Evolutionary conservation across 2,888 invertebrate genomes (phyloP).

Genomic region (Acleris sparsana): DNA sequence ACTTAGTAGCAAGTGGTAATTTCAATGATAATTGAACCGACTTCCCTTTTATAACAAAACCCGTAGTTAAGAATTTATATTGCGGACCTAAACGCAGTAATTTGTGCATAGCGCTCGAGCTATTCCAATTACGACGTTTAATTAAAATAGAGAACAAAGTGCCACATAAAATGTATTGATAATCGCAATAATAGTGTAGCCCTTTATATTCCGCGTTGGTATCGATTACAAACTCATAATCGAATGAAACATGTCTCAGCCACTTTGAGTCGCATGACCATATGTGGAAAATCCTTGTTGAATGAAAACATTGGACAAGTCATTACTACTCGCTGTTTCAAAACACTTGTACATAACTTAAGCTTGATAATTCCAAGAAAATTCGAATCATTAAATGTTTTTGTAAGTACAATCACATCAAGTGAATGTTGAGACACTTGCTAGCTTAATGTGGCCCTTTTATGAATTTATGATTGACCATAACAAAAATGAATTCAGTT

Average conservation of each 20-base stretch:
- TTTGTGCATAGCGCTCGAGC: constrained; percentile 49
- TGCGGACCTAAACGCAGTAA: constrained; percentile 50
- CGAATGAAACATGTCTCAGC: constrained; percentile 57
- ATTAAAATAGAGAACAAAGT: constrained; percentile 57
- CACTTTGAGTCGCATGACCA: constrained; percentile 48
- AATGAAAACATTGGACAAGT: constrained; percentile 65
- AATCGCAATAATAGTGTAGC: constrained; percentile 40
- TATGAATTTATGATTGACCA: too few relatives aligned
- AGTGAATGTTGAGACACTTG: too few relatives aligned
- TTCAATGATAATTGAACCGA: too few relatives aligned
- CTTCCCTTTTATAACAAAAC: constrained; percentile 48
- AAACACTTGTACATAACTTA: too few relatives aligned
- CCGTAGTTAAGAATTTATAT: constrained; percentile 40
- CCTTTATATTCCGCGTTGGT: constrained; percentile 45
- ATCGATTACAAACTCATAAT: constrained; percentile 53
- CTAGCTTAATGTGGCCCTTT: too few relatives aligned
- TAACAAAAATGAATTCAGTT: too few relatives aligned
- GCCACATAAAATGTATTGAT: constrained; percentile 43
- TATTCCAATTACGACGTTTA: constrained; percentile 55
- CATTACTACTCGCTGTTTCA: constrained; percentile 38
- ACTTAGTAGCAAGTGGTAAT: too few relatives aligned
- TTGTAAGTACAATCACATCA: too few relatives aligned
- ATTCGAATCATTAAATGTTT: not conserved
- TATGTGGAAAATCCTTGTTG: constrained; percentile 65
- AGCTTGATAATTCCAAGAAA: constrained; percentile 15